These are phyloP conservation scores for Bimastos eiseni DNA, from an alignment of 2,888 invertebrate genomes.

Conservation along the genomic window DNA sequence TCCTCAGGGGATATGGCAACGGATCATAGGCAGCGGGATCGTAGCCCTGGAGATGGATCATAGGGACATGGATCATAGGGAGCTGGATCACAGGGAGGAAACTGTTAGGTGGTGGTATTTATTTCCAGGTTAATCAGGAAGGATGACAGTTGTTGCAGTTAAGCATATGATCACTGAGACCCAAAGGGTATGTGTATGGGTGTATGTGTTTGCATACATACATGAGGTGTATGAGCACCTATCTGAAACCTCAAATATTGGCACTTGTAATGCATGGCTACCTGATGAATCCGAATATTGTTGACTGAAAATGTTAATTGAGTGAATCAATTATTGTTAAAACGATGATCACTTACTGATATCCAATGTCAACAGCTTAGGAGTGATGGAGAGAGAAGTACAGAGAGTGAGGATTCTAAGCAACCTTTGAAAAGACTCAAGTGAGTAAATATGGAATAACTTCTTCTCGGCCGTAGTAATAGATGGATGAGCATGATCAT, in stretches of 20 bases:
- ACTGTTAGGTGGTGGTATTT: neutral
- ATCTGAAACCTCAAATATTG: neutral
- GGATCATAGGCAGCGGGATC: no score
- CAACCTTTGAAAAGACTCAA: neutral
- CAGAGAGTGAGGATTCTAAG: no score
- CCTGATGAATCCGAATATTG: neutral
- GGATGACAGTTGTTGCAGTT: neutral
- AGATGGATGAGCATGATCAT: neutral
- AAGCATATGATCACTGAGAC: neutral
- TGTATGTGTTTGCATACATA: neutral
- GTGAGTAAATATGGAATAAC: neutral
- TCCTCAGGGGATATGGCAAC: neutral
- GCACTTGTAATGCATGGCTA: neutral
- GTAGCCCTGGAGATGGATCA: no score
- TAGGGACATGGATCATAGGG: no score
- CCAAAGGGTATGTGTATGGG: neutral
- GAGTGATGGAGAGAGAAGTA: no score
- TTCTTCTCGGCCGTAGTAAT: neutral
- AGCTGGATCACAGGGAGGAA: no score
- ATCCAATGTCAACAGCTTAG: no score
- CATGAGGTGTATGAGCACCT: no score
- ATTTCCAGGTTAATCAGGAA: neutral
- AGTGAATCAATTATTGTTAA: neutral
- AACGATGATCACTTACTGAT: no score
- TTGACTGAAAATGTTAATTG: neutral